Base-by-base conservation (phyloP, 2,888 invertebrate species). In the Pollenia labialis region DNA sequence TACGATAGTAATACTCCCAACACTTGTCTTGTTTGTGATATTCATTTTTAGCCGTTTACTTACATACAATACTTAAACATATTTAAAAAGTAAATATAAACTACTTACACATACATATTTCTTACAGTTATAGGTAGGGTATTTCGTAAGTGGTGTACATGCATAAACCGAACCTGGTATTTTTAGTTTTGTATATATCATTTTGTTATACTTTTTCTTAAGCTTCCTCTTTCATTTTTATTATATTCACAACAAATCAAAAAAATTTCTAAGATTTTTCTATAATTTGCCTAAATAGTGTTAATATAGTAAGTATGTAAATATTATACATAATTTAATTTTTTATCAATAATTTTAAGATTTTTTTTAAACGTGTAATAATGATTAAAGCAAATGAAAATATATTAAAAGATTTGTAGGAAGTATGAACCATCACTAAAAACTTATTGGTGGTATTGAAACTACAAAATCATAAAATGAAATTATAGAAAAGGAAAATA, bases 321-420 rank as follows among this genome's bases (percentile, higher is more conserved):
- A 84, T 84, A 84, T 79, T 84, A 84, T 84, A 84, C 74, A 84
- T 84, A 84, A 79, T 72, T 54, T 77, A 77, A 64, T 83, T 84
- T 84, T 84, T 79, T 84, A 79, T 74, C 32, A 84, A 60, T 84
- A 79, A 74, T 58, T 84, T 79, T 84, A 84, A 84, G 79, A 71
- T 60, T 77, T 79, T 84, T 79, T 84, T 68, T 58, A 72, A 83
- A 48, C 52, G 56, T 83, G 77, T 77, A 84, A 74, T 84, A 84
- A 77, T 79, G 14, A 79, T 72, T 72, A 72, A 84, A 79, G 46
- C 46, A 84, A 74, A 84, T 56, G 46, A 74, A 81, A 81, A 48
- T 81, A 72, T 42, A 74, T 74, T 32, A 32, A 32, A 66, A 66
- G 42, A 48, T 42, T 48, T 72, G 71, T 81, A 60, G 50, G 32